phyloP scores from a whole-genome alignment of 2,888 invertebrate species.

The Lasioglossum villosulum region DNA sequence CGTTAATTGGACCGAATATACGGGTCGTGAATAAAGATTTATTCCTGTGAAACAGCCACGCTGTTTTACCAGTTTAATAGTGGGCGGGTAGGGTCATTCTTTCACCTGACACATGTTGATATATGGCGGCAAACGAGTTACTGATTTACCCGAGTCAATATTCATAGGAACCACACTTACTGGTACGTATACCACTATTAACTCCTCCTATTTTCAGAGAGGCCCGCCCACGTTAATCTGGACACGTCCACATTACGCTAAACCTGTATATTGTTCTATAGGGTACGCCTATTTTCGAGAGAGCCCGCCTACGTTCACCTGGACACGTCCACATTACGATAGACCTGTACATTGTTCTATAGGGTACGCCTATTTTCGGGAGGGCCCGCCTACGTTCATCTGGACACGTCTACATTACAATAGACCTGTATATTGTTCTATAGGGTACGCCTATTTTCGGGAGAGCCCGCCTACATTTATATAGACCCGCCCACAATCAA shows the following conservation, averaged over 20 bases:
- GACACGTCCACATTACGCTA: not conserved
- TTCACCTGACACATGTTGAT: not conserved
- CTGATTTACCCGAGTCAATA: not conserved
- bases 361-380: not conserved
- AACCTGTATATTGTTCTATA: too few relatives aligned
- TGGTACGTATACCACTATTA: not conserved
- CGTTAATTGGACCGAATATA: slow-evolving; percentile 1
- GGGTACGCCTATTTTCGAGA: not conserved
- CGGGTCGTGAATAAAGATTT: not conserved
- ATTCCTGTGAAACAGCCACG: not conserved
- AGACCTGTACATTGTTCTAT: not conserved
- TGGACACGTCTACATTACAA: not conserved
- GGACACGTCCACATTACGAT: not conserved
- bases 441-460: not conserved
- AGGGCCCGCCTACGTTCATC: not conserved
- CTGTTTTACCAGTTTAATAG: not conserved
- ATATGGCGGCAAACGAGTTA: not conserved
- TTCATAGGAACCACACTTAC: not conserved
- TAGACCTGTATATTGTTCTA: not conserved
- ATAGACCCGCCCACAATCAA: not conserved
- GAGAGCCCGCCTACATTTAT: not conserved
- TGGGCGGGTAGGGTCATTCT: not conserved
- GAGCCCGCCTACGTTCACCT: not conserved
- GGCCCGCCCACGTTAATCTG: fast-evolving
- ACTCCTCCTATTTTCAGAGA: not conserved